Conservation (phyloP, 2,888 invertebrate species). For the Amorpha juglandis region DNA sequence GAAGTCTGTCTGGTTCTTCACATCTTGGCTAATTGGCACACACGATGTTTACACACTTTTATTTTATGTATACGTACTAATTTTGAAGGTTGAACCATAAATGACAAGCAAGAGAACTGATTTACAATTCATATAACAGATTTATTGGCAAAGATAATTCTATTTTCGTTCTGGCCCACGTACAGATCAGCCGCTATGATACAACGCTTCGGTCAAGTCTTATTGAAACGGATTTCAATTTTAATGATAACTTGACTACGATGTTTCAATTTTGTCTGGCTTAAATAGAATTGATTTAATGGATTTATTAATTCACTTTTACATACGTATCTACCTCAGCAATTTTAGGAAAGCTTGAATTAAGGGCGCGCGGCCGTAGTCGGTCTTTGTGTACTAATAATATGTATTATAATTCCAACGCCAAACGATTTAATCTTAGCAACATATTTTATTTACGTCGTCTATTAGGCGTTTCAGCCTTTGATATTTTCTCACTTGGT, state of each 20-base stretch:
- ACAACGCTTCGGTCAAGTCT: background rate
- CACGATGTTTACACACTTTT: too few species aligned
- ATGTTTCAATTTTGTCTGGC: background rate
- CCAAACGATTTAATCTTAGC: background rate
- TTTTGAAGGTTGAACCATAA: background rate
- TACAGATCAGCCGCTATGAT: background rate
- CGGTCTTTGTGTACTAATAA: background rate
- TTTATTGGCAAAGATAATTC: slow-evolving; percentile 17
- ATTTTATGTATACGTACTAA: background rate
- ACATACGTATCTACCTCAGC: background rate
- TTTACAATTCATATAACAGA: background rate
- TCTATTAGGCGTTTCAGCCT: background rate
- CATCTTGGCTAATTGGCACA: too few species aligned
- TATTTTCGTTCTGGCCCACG: slow-evolving; percentile 12
- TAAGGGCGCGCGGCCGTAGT: background rate
- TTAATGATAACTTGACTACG: background rate
- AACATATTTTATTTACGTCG: background rate
- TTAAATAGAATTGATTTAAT: background rate
- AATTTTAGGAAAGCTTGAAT: background rate
- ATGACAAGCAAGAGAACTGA: background rate
- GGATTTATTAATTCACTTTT: background rate
- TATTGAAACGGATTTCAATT: background rate
- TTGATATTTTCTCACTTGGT: background rate
- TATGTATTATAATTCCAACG: background rate
- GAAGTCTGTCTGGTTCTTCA: too few species aligned